Conservation (phyloP, 2,888 invertebrate genomes). For the Anodontia alba region DNA sequence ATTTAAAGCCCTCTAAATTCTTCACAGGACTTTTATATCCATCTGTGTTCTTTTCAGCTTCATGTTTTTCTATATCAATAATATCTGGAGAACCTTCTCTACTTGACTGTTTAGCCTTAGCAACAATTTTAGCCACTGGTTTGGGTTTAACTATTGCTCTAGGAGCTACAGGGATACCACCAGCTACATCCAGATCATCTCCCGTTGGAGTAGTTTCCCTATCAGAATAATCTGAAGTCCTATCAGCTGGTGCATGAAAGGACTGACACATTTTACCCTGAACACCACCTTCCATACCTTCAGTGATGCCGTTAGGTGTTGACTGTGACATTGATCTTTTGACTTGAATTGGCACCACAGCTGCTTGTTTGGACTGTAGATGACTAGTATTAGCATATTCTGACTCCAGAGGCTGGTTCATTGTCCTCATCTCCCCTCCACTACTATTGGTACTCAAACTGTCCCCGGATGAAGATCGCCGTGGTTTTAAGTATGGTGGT, state of each 20-base stretch:
- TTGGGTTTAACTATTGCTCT: slow-evolving; percentile 91
- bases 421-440: slow-evolving; percentile 61
- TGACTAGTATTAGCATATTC: slow-evolving; percentile 60
- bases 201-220: slow-evolving; percentile 71
- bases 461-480: slow-evolving; percentile 78
- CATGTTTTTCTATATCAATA: slow-evolving; percentile 75
- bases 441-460: slow-evolving; percentile 76
- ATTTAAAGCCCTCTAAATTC: slow-evolving; percentile 61
- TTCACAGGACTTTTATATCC: slow-evolving; percentile 66
- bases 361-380: slow-evolving; percentile 79
- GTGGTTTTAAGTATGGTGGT: slow-evolving; percentile 61
- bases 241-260: slow-evolving; percentile 87
- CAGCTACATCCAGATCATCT: slow-evolving; percentile 54
- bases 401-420: slow-evolving; percentile 55
- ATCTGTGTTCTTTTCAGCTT: slow-evolving; percentile 72
- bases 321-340: slow-evolving; percentile 68
- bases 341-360: slow-evolving; percentile 85
- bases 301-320: slow-evolving; percentile 58
- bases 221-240: slow-evolving; percentile 60
- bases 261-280: slow-evolving; percentile 87
- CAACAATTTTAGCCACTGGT: slow-evolving; percentile 80
- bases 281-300: slow-evolving; percentile 64
- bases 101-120: slow-evolving; percentile 77
- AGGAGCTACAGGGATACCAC: slow-evolving; percentile 89
- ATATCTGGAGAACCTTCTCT: slow-evolving; percentile 77